Evolutionary conservation across 2,113 vertebrate species (phyloP).

Genomic region (Ptyas mucosa): DNA sequence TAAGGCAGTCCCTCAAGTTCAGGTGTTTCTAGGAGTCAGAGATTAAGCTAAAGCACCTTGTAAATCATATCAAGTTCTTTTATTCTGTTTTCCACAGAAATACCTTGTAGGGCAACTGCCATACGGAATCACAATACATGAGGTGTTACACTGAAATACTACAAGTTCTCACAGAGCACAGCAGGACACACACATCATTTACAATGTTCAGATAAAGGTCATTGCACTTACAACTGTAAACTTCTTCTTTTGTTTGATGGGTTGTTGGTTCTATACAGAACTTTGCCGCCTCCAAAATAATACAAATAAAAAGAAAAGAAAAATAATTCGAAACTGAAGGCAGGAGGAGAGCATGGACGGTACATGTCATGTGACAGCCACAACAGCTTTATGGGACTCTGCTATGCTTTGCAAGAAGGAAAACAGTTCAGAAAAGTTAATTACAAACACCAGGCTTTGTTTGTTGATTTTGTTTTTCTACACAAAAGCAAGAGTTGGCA

Average conservation of each 20-base stretch:
- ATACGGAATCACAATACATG: constrained; percentile 91
- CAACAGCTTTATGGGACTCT: constrained; percentile 18
- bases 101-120: constrained; percentile 89
- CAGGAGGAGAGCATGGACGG: constrained; percentile 19
- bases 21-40: neutral
- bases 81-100: constrained; percentile 94
- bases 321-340: constrained; percentile 54
- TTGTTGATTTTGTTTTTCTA: constrained; percentile 50
- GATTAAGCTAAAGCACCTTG: constrained; percentile 48
- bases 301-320: constrained; percentile 10
- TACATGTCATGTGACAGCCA: constrained; percentile 25
- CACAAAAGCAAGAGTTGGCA: constrained; percentile 73
- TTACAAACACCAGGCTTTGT: constrained; percentile 69
- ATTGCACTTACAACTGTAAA: constrained; percentile 89
- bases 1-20: neutral
- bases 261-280: constrained; percentile 59
- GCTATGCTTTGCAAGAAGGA: constrained; percentile 28
- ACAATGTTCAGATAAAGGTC: constrained; percentile 92
- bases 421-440: constrained; percentile 72
- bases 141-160: constrained; percentile 91
- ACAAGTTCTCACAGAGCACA: constrained; percentile 94
- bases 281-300: constrained; percentile 45
- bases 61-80: constrained; percentile 80
- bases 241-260: constrained; percentile 69
- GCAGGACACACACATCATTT: constrained; percentile 90